Percentiles rank a stretch among this genome's conserved stretches.
These are phyloP conservation scores for Dromaius novaehollandiae DNA, from an alignment of 2,113 vertebrate species.

Conservation along the genomic window DNA sequence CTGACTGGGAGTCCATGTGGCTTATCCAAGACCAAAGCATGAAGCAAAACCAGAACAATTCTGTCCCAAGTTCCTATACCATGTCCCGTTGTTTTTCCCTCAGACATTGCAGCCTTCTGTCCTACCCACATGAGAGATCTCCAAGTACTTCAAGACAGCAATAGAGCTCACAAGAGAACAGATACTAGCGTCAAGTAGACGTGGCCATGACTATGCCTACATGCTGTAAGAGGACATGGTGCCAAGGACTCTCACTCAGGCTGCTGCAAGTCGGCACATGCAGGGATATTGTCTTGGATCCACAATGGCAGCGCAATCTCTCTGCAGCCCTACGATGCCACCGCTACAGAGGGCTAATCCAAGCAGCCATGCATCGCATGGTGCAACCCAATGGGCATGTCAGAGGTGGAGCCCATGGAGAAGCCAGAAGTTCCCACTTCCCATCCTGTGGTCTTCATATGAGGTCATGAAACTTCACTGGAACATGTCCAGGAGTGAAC, in stretches of 20 bases:
- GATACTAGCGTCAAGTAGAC: background rate
- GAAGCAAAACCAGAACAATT: background rate
- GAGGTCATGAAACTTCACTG: background rate
- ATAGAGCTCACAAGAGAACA: background rate
- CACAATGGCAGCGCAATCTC: background rate
- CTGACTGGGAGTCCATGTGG: background rate
- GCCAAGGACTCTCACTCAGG: background rate
- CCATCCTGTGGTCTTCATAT: background rate
- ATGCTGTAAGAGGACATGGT: background rate
- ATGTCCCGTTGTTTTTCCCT: background rate
- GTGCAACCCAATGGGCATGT: background rate
- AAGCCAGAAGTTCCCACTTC: background rate
- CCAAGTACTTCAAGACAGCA: background rate
- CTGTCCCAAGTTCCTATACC: background rate
- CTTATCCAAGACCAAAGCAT: background rate
- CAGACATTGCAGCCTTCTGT: background rate
- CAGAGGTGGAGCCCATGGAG: background rate
- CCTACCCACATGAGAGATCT: background rate
- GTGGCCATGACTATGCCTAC: accelerated
- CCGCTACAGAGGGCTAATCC: background rate
- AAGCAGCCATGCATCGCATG: background rate
- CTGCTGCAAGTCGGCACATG: background rate
- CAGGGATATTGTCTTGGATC: background rate
- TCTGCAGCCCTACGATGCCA: accelerated
- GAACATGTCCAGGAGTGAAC: background rate